Conservation (phyloP, 1,140 invertebrate species). For the Palaemon carinicauda region DNA sequence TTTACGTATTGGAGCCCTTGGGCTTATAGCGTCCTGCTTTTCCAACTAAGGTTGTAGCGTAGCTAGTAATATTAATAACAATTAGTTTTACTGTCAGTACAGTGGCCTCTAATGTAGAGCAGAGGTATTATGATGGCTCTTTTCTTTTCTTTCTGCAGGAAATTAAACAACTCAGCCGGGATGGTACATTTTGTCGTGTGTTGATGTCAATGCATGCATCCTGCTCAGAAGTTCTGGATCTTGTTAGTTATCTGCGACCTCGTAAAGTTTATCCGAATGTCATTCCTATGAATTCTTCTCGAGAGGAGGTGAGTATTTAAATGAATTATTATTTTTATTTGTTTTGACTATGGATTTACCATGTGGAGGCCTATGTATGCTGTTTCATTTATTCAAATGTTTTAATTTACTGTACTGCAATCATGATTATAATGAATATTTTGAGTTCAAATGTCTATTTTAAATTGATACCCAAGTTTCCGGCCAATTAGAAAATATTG, state of each 20-base stretch:
- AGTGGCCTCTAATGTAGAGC: too few relatives aligned
- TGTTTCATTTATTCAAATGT: neutral
- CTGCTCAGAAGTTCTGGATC: conserved; percentile 56
- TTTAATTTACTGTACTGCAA: neutral
- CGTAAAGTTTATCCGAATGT: conserved; percentile 60
- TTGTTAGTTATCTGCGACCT: conserved; percentile 58
- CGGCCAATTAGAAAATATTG: too few relatives aligned
- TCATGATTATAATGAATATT: too few relatives aligned
- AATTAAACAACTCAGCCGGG: conserved; percentile 47
- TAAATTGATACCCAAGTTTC: too few relatives aligned
- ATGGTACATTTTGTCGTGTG: conserved; percentile 56
- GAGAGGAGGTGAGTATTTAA: conserved; percentile 50
- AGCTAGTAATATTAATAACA: too few relatives aligned
- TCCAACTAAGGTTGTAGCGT: too few relatives aligned
- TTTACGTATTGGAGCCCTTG: too few relatives aligned
- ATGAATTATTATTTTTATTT: neutral
- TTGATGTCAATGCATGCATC: conserved; percentile 60
- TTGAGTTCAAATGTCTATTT: too few relatives aligned
- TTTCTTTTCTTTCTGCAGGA: conserved; percentile 16
- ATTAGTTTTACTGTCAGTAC: too few relatives aligned
- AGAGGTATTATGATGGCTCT: too few relatives aligned
- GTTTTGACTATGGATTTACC: neutral
- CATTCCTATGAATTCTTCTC: conserved; percentile 57
- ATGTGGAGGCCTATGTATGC: neutral
- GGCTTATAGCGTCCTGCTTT: too few relatives aligned